Conservation (phyloP, 2,888 invertebrate genomes). For the Cosmopolites sordidus region DNA sequence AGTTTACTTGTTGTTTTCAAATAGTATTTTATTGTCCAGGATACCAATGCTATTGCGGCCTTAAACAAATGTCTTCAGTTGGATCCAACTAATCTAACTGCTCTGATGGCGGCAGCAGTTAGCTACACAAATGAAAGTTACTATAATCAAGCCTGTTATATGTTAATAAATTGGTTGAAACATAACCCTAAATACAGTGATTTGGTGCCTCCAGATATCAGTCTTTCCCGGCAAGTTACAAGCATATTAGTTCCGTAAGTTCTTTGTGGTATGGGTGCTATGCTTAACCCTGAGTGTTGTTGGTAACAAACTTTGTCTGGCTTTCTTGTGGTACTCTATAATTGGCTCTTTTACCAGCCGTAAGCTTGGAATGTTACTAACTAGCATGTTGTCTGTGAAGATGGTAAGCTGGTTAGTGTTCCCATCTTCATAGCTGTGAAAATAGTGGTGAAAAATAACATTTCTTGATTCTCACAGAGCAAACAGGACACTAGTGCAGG, state of each 20-base stretch:
- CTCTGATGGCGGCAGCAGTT: slow-evolving; percentile 86
- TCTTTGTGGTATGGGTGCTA: slow-evolving; percentile 18
- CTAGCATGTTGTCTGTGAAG: no score
- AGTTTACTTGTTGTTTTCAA: background rate
- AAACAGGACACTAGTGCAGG: slow-evolving; percentile 63
- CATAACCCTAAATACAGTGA: slow-evolving; percentile 79
- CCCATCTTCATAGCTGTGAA: no score
- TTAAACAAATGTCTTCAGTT: slow-evolving; percentile 78
- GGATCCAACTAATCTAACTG: slow-evolving; percentile 74
- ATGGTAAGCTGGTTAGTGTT: no score
- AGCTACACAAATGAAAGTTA: slow-evolving; percentile 95
- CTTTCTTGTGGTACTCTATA: no score
- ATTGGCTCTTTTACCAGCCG: no score
- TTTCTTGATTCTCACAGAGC: no score
- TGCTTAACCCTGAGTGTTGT: no score
- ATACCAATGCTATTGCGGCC: slow-evolving; percentile 88
- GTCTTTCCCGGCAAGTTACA: slow-evolving; percentile 50
- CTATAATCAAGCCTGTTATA: slow-evolving; percentile 81
- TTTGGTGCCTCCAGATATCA: slow-evolving; percentile 57
- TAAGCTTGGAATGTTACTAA: no score
- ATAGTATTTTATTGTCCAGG: slow-evolving; percentile 48
- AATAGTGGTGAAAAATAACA: no score
- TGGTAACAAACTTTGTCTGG: no score
- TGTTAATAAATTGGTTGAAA: slow-evolving; percentile 73
- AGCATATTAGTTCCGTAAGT: slow-evolving; percentile 51